Evolutionary conservation across 1,140 invertebrate genomes (phyloP), one percentile per base, ranked within the genome.

Genomic region (Microvelia longipes): DNA sequence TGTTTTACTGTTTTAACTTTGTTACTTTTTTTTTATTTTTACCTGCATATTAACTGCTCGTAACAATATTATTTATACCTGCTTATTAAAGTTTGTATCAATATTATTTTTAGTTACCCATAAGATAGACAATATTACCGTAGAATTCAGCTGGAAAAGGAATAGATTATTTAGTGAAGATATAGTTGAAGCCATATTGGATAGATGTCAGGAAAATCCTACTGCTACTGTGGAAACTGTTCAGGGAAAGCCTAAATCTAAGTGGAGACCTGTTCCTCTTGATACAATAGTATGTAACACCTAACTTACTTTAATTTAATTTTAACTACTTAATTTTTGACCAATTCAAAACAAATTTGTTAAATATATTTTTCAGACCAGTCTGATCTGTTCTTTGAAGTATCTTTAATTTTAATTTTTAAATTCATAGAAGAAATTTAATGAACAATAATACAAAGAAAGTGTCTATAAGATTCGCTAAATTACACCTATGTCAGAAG

Each of bases 261-360:
- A 98, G 82, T 99, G 94, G 94, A 83, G 98, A 76, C 98, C 98
- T 19, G 76, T 90, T 62, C 93, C 97, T 26, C 80, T 99, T 71
- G 97, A 99, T 78, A 99, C 98, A 35, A 89, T 99, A 73, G 92
- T 94, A 85, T 83, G 86, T 85, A 73, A 69, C 28, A 60, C 67
- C 19, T 2, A 65, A 27, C 13, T n/a, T n/a, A n/a, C n/a, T n/a
- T n/a, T n/a, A n/a, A n/a, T n/a, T n/a, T 69, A 62, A 13, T 13
- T 69, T 28, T 61, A 28, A 35, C 28, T 63, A n/a, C 26, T 70
- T 67, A 29, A 19, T 1, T 19, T 66, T 70, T 70, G 28, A 19
- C 50, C 13, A 13, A 13, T 13, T 13, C 13, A n/a, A 60, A n/a
- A 60, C 13, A 13, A n/a, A 60, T n/a, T 60, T 13, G n/a, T 60